Evolutionary conservation across 2,797 vertebrate species (phyloP).

Genomic region (Vespertilio murinus): DNA sequence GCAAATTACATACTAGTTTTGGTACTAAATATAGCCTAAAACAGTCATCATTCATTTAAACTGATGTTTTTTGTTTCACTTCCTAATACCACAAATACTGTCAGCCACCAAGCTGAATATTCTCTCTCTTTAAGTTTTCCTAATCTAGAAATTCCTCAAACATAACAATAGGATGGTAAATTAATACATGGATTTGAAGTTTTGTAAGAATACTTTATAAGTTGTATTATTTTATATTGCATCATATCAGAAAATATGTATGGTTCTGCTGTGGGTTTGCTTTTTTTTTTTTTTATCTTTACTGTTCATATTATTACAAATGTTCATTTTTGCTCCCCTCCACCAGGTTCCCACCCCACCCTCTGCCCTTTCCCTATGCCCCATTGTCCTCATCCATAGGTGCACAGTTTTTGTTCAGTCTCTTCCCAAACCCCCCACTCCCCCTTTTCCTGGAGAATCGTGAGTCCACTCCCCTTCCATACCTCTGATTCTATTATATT

Average conservation of each 20-base stretch:
- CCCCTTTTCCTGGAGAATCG: no score
- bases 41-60: constrained; percentile 7
- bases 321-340: no score
- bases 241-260: not conserved
- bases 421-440: no score
- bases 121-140: not conserved
- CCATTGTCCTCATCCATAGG: no score
- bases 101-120: not conserved
- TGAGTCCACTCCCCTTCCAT: no score
- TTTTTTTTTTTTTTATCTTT: no score
- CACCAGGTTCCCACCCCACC: no score
- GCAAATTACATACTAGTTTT: constrained; percentile 48
- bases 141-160: constrained; percentile 24
- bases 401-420: no score
- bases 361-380: no score
- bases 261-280: not conserved
- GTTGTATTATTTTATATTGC: not conserved
- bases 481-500: no score
- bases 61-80: constrained; percentile 62
- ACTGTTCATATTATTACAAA: no score
- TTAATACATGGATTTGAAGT: not conserved
- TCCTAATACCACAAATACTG: constrained; percentile 30
- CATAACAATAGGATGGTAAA: not conserved
- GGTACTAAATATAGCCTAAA: constrained; percentile 36
- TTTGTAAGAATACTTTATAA: not conserved